Conservation (phyloP, 2,888 invertebrate species). For the Priapulus caudatus region DNA sequence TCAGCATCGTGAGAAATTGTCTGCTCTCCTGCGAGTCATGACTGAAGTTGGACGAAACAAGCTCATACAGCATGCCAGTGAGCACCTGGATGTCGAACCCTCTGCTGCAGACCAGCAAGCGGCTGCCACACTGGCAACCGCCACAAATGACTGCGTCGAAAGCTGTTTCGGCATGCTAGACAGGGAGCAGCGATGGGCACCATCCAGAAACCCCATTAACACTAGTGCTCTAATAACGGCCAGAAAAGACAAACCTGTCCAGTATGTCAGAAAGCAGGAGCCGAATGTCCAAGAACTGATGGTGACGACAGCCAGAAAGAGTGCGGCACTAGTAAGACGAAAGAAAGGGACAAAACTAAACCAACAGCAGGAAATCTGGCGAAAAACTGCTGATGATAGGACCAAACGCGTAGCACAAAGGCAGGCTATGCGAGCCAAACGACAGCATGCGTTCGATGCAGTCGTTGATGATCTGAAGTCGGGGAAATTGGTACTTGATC, state of each 20-base stretch:
- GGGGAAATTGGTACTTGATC: no score
- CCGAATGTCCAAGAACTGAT: no score
- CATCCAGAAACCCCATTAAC: neutral
- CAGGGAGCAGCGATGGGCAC: neutral
- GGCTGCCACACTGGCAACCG: no score
- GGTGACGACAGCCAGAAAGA: no score
- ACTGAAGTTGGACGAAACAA: neutral
- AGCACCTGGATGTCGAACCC: no score
- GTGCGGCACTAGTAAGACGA: no score
- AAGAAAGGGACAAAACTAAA: neutral
- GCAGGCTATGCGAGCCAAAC: constrained; percentile 17
- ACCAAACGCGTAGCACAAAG: constrained; percentile 7
- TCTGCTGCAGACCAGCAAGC: neutral
- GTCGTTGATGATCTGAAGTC: no score
- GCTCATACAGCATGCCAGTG: no score
- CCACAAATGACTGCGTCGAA: neutral
- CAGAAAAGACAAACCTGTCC: no score
- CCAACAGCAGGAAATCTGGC: constrained; percentile 4
- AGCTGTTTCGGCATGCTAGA: neutral
- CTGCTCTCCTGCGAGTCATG: neutral
- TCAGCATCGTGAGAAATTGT: neutral
- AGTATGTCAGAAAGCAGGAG: no score
- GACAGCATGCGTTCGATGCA: constrained; percentile 10
- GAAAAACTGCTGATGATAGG: no score
- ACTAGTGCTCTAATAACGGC: no score